phyloP scores from a whole-genome alignment of 2,797 vertebrate genomes.

The Sphenopsis melanotis region DNA sequence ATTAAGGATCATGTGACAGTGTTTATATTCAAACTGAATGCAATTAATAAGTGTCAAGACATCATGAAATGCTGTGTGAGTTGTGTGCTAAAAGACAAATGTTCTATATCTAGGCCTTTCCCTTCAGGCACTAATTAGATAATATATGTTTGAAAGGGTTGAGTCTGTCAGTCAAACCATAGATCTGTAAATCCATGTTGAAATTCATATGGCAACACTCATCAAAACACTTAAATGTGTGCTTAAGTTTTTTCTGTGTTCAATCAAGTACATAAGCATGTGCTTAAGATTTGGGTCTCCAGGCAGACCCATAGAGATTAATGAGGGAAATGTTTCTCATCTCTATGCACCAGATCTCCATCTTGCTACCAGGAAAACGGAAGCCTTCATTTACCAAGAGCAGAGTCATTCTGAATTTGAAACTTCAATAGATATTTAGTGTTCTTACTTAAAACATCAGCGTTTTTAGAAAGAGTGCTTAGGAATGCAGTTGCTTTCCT shows the following conservation, averaged over 20 bases:
- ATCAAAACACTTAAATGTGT: constrained; percentile 55
- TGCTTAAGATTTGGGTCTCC: constrained; percentile 39
- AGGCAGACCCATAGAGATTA: constrained; percentile 31
- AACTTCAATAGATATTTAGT: background rate
- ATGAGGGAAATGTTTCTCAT: constrained; percentile 32
- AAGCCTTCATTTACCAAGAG: background rate
- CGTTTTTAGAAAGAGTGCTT: background rate
- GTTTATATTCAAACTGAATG: constrained; percentile 61
- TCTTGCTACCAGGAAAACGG: constrained; percentile 12
- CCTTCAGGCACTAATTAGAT: constrained; percentile 60
- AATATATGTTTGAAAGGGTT: constrained; percentile 57
- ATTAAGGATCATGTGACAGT: constrained; percentile 51
- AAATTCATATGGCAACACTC: constrained; percentile 63
- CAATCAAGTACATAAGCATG: constrained; percentile 41
- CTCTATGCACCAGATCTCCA: background rate
- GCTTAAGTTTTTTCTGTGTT: constrained; percentile 58
- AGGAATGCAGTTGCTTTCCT: background rate
- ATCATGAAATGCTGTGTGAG: constrained; percentile 49
- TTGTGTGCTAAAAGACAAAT: constrained; percentile 57
- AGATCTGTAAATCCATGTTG: constrained; percentile 57
- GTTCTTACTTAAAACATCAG: background rate
- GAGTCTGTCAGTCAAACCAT: constrained; percentile 42
- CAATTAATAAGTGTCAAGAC: constrained; percentile 66
- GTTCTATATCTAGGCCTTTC: constrained; percentile 48
- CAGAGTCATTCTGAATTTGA: background rate